These are phyloP conservation scores for Microtus richardsoni DNA, from an alignment of 2,113 vertebrate species.

Conservation along the genomic window DNA sequence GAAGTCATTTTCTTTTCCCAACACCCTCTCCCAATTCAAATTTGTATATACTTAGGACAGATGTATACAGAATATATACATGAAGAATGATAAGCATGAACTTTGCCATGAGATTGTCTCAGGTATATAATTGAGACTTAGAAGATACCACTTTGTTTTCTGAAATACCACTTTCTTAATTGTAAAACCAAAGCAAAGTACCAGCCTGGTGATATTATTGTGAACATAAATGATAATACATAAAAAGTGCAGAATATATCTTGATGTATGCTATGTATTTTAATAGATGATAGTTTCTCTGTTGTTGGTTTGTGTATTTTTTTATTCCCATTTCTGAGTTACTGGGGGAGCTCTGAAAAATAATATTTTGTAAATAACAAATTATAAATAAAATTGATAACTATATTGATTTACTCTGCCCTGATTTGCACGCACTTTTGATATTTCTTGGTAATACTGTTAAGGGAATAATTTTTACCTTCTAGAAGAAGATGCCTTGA, in stretches of 20 bases:
- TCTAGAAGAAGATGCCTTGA: neutral
- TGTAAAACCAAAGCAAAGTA: conserved; percentile 20
- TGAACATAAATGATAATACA: conserved; percentile 5
- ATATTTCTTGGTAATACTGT: neutral
- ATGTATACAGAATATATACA: neutral
- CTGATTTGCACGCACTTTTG: conserved; percentile 1
- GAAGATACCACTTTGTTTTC: conserved; percentile 40
- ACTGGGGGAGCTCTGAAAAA: neutral
- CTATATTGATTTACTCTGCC: neutral
- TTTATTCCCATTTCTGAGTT: neutral
- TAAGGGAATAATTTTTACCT: conserved; percentile 10
- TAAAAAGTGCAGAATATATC: neutral
- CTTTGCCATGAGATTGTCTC: conserved; percentile 3
- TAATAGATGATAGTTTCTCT: neutral
- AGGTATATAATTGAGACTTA: neutral
- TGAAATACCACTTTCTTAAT: neutral
- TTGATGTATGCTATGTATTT: neutral
- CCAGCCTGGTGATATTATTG: neutral
- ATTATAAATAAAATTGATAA: neutral
- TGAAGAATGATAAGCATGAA: neutral
- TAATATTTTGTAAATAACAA: neutral
- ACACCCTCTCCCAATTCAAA: neutral
- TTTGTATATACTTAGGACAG: neutral
- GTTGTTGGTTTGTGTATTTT: conserved; percentile 41
- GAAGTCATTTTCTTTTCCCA: neutral